Percentiles rank a stretch among this genome's conserved stretches.
phyloP scores from a whole-genome alignment of 2,797 vertebrate species.

The Labeo calbasu region DNA sequence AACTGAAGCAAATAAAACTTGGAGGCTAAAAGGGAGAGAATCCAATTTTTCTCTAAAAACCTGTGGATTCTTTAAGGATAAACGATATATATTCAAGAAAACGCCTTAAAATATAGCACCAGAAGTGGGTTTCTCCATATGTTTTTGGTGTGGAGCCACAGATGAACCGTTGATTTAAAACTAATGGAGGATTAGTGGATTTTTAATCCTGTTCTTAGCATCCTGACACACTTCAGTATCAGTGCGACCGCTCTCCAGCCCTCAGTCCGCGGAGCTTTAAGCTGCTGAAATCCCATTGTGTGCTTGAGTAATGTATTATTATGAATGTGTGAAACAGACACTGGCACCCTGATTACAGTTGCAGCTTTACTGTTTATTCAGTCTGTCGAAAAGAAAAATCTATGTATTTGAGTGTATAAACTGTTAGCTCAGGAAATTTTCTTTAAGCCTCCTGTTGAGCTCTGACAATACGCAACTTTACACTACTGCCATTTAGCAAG shows the following conservation, averaged over 20 bases:
- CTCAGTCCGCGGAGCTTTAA: constrained; percentile 37
- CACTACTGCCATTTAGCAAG: neutral
- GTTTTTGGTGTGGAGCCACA: constrained; percentile 40
- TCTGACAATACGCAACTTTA: neutral
- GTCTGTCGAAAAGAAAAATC: neutral
- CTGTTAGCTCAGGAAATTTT: constrained; percentile 1
- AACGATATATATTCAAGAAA: neutral
- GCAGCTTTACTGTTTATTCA: constrained; percentile 14
- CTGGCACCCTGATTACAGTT: neutral
- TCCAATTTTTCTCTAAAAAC: constrained; percentile 12
- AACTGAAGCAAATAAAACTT: constrained; percentile 38
- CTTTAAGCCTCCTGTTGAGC: neutral
- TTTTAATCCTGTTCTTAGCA: constrained; percentile 42
- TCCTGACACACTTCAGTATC: constrained; percentile 27
- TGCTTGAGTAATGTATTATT: constrained; percentile 10
- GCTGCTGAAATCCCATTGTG: constrained; percentile 36
- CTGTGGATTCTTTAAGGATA: neutral
- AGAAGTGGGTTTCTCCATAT: constrained; percentile 18
- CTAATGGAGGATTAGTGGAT: constrained; percentile 52
- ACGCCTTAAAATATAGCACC: neutral
- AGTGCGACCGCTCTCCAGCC: neutral
- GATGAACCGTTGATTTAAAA: constrained; percentile 43
- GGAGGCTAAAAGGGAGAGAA: constrained; percentile 10
- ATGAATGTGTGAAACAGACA: constrained; percentile 4
- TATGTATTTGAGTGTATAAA: neutral